These are phyloP conservation scores for Blennius ocellaris DNA, from an alignment of 2,113 vertebrate species.

Conservation along the genomic window DNA sequence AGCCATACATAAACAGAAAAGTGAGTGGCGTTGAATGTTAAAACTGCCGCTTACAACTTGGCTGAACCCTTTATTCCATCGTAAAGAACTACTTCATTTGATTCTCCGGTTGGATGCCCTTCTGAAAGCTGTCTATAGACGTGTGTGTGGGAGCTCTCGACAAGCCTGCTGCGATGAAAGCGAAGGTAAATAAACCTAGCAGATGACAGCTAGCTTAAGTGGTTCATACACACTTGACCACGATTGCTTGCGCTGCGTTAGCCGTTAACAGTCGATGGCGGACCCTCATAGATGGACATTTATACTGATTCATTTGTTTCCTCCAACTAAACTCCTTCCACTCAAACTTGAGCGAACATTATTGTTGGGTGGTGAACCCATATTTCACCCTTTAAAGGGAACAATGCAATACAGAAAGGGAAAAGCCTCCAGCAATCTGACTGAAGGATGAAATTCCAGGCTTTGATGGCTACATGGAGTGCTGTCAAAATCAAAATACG, in stretches of 20 bases:
- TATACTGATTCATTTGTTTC: too few relatives aligned
- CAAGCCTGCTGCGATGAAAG: slow-evolving; percentile 7
- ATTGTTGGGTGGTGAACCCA: too few relatives aligned
- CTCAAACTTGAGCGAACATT: too few relatives aligned
- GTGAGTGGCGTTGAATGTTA: slow-evolving; percentile 14
- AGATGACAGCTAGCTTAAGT: slow-evolving; percentile 14
- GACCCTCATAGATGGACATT: background rate
- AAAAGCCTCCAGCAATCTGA: too few relatives aligned
- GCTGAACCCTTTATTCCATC: slow-evolving; percentile 16
- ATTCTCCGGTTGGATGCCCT: slow-evolving; percentile 1
- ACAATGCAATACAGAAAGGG: too few relatives aligned
- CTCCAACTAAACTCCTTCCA: too few relatives aligned
- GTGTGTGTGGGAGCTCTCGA: slow-evolving; percentile 22
- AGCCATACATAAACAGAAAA: slow-evolving; percentile 8
- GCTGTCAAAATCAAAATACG: too few relatives aligned
- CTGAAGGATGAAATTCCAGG: too few relatives aligned
- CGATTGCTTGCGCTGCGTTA: slow-evolving; percentile 5
- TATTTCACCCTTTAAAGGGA: too few relatives aligned
- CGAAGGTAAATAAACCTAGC: slow-evolving; percentile 29
- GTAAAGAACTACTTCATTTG: slow-evolving; percentile 5
- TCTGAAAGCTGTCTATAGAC: slow-evolving; percentile 14
- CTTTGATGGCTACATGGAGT: too few relatives aligned
- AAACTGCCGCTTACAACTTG: slow-evolving; percentile 9
- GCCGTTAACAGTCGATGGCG: background rate
- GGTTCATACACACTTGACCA: background rate